phyloP scores from a whole-genome alignment of 2,113 vertebrate genomes.

The Cyanoderma ruficeps region DNA sequence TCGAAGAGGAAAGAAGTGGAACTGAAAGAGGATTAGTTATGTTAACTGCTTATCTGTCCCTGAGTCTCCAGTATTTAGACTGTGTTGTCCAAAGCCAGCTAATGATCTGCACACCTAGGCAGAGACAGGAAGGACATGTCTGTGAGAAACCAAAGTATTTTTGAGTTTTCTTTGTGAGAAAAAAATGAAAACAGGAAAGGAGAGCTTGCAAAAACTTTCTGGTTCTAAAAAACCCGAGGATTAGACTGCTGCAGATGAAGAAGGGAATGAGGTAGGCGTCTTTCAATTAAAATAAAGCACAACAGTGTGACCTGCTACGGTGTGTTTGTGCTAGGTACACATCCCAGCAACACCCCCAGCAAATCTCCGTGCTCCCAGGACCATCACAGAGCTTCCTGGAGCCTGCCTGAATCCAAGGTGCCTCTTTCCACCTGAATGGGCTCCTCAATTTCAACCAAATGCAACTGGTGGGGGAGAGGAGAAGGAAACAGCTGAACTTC shows the following conservation, averaged over 20 bases:
- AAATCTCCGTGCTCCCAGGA: neutral
- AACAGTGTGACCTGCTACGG: neutral
- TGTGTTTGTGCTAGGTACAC: neutral
- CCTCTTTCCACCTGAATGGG: neutral
- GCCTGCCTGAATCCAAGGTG: neutral
- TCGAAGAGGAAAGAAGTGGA: neutral
- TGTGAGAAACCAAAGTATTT: neutral
- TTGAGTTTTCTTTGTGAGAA: neutral
- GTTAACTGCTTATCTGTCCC: neutral
- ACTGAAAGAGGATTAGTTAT: neutral
- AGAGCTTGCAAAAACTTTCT: neutral
- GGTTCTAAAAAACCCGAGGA: neutral
- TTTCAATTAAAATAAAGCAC: conserved; percentile 35
- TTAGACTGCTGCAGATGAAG: neutral
- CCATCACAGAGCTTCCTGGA: neutral
- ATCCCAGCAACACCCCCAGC: neutral
- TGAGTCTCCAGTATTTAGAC: neutral
- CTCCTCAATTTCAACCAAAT: neutral
- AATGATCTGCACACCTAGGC: neutral
- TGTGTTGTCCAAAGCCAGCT: neutral
- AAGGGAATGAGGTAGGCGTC: neutral
- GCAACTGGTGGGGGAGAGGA: neutral
- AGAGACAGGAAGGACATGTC: neutral
- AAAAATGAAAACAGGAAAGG: neutral
- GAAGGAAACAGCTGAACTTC: neutral